These are phyloP conservation scores for Synaphobranchus kaupii DNA, from an alignment of 2,797 vertebrate genomes.

Conservation along the genomic window DNA sequence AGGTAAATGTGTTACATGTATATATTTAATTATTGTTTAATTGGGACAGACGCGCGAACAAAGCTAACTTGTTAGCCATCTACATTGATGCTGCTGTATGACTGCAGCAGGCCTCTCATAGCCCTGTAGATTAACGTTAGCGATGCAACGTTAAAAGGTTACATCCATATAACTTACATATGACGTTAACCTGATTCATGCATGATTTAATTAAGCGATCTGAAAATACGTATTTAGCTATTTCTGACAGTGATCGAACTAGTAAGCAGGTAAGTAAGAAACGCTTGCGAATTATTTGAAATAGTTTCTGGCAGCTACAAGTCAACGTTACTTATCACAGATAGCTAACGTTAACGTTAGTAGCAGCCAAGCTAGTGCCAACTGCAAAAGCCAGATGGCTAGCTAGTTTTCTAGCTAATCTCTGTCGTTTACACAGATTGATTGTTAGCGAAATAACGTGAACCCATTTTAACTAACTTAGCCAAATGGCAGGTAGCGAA, in stretches of 20 bases:
- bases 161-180: not conserved
- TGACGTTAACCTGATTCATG: not conserved
- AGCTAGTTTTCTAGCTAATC: conserved; percentile 1
- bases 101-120: not conserved
- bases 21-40: not conserved
- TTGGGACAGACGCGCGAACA: not conserved
- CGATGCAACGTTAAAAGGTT: not conserved
- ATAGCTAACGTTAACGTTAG: not conserved
- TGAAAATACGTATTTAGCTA: too few species aligned
- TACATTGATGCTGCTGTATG: not conserved
- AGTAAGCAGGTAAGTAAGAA: not conserved
- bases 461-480: not conserved
- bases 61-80: conserved; percentile 7
- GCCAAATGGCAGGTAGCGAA: too few species aligned
- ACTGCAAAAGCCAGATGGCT: conserved; percentile 11
- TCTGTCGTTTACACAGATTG: not conserved
- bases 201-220: not conserved
- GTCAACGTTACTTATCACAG: too few species aligned
- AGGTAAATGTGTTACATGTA: not conserved
- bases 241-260: not conserved
- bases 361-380: conserved; percentile 8
- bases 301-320: not conserved
- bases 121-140: not conserved
- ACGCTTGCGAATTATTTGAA: not conserved
- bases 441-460: conserved; percentile 41